A percentile compares a stretch with the other conserved stretches of the same genome.
phyloP scores from a whole-genome alignment of 2,888 invertebrate species.

The Brachyptera putata region DNA sequence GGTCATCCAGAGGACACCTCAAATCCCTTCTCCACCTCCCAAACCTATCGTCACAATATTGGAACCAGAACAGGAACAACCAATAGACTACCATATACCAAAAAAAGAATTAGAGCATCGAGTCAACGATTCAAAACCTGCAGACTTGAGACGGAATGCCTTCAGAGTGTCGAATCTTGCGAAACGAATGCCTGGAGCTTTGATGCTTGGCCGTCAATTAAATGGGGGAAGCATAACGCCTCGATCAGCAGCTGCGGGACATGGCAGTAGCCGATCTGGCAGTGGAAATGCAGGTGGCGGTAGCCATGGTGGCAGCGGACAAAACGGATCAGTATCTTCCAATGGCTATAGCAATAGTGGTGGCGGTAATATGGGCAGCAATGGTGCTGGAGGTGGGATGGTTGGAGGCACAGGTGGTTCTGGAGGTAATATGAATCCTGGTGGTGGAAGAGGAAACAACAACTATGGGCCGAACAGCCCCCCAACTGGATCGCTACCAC shows the following conservation, averaged over 20 bases:
- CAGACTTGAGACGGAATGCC: slow-evolving; percentile 4
- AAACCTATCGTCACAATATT: slow-evolving; percentile 43
- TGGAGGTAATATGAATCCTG: slow-evolving; percentile 54
- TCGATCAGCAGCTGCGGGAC: slow-evolving; percentile 42
- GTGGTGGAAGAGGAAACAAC: slow-evolving; percentile 54
- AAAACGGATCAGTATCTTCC: slow-evolving; percentile 30
- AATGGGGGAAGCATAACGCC: slow-evolving; percentile 22
- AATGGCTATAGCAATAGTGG: slow-evolving; percentile 45
- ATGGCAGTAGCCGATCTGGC: slow-evolving; percentile 50
- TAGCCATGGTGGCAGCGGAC: slow-evolving; percentile 34
- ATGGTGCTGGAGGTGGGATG: slow-evolving; percentile 44
- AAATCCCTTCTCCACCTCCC: slow-evolving; percentile 36
- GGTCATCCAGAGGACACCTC: slow-evolving; percentile 77
- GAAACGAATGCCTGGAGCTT: slow-evolving; percentile 39
- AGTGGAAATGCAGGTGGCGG: slow-evolving; percentile 55
- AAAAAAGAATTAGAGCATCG: slow-evolving; percentile 51
- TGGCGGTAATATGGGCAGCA: slow-evolving; percentile 52
- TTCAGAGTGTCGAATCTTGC: slow-evolving; percentile 38
- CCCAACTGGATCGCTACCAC: slow-evolving; percentile 82
- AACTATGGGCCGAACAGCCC: slow-evolving; percentile 80
- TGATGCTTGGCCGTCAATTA: slow-evolving; percentile 20
- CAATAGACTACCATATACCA: slow-evolving; percentile 84
- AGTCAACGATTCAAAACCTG: slow-evolving; percentile 31
- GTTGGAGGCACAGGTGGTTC: slow-evolving; percentile 24
- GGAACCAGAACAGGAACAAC: slow-evolving; percentile 77